Evolutionary conservation across 2,113 vertebrate genomes (phyloP).

Genomic region (Cheilinus undulatus): DNA sequence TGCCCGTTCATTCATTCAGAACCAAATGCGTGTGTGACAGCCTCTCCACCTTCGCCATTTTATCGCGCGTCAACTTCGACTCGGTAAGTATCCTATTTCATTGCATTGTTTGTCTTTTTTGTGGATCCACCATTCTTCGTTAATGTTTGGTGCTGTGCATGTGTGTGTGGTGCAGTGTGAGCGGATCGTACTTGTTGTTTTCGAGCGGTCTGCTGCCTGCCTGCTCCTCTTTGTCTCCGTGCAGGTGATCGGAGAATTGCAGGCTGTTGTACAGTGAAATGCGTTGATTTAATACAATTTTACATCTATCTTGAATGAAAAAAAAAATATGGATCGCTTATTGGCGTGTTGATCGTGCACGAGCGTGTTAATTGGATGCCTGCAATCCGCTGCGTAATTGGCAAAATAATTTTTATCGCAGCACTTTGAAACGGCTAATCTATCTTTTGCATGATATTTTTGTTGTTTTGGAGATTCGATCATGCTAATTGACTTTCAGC

Average conservation of each 20-base stretch:
- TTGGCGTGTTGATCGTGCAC: neutral
- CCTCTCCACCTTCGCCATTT: conserved; percentile 98
- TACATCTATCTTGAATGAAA: neutral
- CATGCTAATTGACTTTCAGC: conserved; percentile 16
- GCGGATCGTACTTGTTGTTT: conserved; percentile 39
- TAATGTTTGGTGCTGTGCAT: conserved; percentile 22
- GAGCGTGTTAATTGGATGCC: neutral
- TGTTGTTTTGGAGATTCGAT: neutral
- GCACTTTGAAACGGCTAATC: neutral
- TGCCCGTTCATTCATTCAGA: conserved; percentile 92
- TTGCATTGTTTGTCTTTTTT: neutral
- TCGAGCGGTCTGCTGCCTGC: conserved; percentile 42
- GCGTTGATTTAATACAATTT: conserved; percentile 36
- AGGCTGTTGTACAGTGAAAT: conserved; percentile 14
- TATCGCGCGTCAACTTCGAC: conserved; percentile 94
- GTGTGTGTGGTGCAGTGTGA: conserved; percentile 40
- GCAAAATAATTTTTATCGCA: neutral
- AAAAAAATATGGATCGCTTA: neutral
- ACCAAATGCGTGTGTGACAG: conserved; percentile 98
- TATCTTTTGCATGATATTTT: neutral
- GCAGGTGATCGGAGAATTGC: conserved; percentile 45
- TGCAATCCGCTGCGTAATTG: conserved; percentile 17
- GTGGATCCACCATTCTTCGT: neutral
- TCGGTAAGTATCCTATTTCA: conserved; percentile 88
- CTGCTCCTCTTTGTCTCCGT: conserved; percentile 69